These are phyloP conservation scores for Callitettix versicolor DNA, from an alignment of 1,140 invertebrate genomes.

Conservation along the genomic window DNA sequence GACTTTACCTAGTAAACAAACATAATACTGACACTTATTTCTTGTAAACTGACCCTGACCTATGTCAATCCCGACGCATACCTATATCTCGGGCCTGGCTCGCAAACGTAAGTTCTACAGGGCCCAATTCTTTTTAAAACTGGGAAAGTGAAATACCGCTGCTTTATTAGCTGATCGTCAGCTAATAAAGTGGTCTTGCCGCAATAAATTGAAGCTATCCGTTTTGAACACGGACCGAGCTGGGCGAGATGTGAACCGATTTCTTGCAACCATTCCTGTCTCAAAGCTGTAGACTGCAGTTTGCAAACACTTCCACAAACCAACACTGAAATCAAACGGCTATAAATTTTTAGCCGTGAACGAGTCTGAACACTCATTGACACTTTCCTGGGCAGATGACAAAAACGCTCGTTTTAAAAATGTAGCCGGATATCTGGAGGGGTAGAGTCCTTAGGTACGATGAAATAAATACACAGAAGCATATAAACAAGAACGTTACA, in stretches of 20 bases:
- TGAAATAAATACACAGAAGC: not conserved
- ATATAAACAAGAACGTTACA: not conserved
- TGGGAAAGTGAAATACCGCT: constrained; percentile 22
- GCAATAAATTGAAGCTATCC: constrained; percentile 12
- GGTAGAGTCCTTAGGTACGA: not conserved
- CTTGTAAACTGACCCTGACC: not conserved
- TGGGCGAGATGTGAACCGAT: not conserved
- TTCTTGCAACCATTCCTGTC: constrained; percentile 14
- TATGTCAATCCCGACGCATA: constrained; percentile 20
- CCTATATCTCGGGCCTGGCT: constrained; percentile 15
- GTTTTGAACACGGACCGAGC: constrained; percentile 3
- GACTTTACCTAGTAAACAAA: too few species aligned
- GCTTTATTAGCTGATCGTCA: constrained; percentile 34
- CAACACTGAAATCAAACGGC: not conserved
- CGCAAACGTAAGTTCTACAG: constrained; percentile 3
- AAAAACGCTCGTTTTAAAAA: too few species aligned
- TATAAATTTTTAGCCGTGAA: not conserved
- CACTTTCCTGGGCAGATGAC: not conserved
- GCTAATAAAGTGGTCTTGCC: constrained; percentile 29
- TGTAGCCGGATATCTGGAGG: not conserved
- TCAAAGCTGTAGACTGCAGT: constrained; percentile 2
- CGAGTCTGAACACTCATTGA: constrained; percentile 8
- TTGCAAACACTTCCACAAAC: constrained; percentile 8
- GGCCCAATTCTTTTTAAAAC: constrained; percentile 26
- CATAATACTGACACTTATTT: too few species aligned